A percentile compares a stretch with the other conserved stretches of the same genome.
These are phyloP conservation scores for Aphelenchoides bicaudatus DNA, from an alignment of 2,888 invertebrate genomes.

Conservation along the genomic window DNA sequence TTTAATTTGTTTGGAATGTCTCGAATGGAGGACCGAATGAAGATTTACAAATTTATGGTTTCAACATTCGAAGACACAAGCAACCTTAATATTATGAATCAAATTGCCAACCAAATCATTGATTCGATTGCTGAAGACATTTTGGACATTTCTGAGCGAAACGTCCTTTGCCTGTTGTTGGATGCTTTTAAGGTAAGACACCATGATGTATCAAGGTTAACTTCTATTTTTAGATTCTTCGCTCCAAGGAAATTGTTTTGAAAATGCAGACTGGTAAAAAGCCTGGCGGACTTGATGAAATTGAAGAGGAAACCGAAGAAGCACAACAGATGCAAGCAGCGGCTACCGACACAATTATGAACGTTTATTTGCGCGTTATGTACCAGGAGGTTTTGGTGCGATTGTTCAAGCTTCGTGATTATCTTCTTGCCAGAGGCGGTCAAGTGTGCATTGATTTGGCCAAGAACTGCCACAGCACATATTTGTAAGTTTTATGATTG, in stretches of 20 bases:
- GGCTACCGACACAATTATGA: constrained; percentile 32
- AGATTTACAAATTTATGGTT: constrained; percentile 39
- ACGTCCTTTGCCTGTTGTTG: constrained; percentile 14
- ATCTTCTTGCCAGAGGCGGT: too few species aligned
- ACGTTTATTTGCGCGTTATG: constrained; percentile 29
- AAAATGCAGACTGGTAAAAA: constrained; percentile 29
- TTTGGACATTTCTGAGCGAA: constrained; percentile 21
- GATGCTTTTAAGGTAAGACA: constrained; percentile 21
- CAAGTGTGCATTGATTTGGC: constrained; percentile 6
- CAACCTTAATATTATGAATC: constrained; percentile 32
- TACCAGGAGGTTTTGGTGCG: constrained; percentile 29
- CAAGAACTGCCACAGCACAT: too few species aligned
- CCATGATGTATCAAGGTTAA: not conserved
- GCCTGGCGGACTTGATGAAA: constrained; percentile 24
- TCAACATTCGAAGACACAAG: constrained; percentile 34
- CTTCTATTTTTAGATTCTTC: constrained; percentile 28
- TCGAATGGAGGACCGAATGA: constrained; percentile 24
- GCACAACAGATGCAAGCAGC: constrained; percentile 29
- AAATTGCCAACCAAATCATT: constrained; percentile 32
- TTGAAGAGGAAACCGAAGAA: constrained; percentile 31
- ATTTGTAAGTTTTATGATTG: too few species aligned
- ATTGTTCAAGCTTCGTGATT: constrained; percentile 24
- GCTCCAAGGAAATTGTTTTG: constrained; percentile 34
- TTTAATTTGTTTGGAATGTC: constrained; percentile 24
- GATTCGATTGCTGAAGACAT: constrained; percentile 19